Base-by-base conservation (phyloP, 2,797 vertebrate genomes). In the Eulemur coronatus region DNA sequence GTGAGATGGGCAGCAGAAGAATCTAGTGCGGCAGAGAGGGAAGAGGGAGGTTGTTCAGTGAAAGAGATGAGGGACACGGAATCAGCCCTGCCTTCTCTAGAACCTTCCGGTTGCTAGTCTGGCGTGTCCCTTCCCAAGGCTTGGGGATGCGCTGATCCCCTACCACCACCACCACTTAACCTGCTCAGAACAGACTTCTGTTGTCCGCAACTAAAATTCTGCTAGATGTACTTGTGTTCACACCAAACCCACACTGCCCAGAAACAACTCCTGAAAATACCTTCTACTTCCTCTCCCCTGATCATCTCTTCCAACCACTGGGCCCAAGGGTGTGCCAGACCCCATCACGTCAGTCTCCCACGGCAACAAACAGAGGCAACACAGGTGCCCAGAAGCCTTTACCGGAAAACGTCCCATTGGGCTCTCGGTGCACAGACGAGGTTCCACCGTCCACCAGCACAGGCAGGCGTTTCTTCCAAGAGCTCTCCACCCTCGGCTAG, bases 61-160 rank as follows among this genome's bases (percentile, higher is more conserved):
- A 18, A 38, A 28, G 33, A 20, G 22, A 8, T 7, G 59, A 91
- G 46, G 13, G 24, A 33, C 2, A 24, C 2, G 46, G n/a, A 50
- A 6, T 0, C 18, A 65, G 1, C 30, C 48, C 24, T 1, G 48
- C 18, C 4, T 18, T 18, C 41, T 14, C 57, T 33, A 26, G 57
- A 26, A 52, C 90, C 17, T 65, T 5, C 43, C 4, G 10, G 50
- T 17, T 8, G 11, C 70, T 26, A 12, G 17, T 41, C 80, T 30
- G 1, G 1, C 18, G 28, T 4, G 35, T 55, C 76, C 57, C 35
- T 61, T 78, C 61, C 75, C 38, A 5, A 72, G 33, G 41, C 5
- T 33, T n/a, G 7, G 20, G 12, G 4, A 38, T 22, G 5, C 7
- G 0, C 1, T 1, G 15, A 50, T 57, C 7, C 38, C 50, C 17